Percentiles rank a stretch among this genome's conserved stretches.
Evolutionary conservation across 2,113 vertebrate species (phyloP).

Genomic region (Sminthopsis crassicaudata): DNA sequence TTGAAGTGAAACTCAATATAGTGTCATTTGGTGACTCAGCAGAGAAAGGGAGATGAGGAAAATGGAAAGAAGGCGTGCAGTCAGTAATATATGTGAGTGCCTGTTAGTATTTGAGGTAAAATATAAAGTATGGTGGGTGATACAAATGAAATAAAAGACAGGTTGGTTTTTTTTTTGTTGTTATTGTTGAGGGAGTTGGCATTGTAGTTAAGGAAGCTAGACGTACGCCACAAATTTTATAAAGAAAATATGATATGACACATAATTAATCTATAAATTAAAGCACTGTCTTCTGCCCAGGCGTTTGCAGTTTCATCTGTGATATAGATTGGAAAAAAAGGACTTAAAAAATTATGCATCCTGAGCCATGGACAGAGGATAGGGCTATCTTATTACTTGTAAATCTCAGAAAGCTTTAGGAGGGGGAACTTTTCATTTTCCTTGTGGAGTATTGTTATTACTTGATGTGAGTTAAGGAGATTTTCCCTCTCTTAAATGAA

Average conservation of each 20-base stretch:
- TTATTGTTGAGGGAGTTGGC: background rate
- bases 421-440: constrained; percentile 10
- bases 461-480: constrained; percentile 14
- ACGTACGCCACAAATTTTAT: background rate
- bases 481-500: constrained; percentile 33
- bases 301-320: background rate
- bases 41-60: background rate
- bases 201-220: background rate
- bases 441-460: constrained; percentile 32
- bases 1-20: background rate
- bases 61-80: background rate
- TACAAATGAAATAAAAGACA: background rate
- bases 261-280: background rate
- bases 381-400: background rate
- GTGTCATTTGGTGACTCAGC: background rate
- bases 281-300: background rate
- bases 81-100: background rate
- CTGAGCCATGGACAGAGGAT: background rate
- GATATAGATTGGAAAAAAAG: background rate
- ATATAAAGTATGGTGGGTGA: background rate
- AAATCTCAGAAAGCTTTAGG: constrained; percentile 8
- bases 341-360: background rate
- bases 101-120: background rate
- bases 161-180: background rate
- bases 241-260: background rate